phyloP scores from a whole-genome alignment of 30 jellyfish, hydroid and myxozoan species.

The Morbakka virulenta region DNA sequence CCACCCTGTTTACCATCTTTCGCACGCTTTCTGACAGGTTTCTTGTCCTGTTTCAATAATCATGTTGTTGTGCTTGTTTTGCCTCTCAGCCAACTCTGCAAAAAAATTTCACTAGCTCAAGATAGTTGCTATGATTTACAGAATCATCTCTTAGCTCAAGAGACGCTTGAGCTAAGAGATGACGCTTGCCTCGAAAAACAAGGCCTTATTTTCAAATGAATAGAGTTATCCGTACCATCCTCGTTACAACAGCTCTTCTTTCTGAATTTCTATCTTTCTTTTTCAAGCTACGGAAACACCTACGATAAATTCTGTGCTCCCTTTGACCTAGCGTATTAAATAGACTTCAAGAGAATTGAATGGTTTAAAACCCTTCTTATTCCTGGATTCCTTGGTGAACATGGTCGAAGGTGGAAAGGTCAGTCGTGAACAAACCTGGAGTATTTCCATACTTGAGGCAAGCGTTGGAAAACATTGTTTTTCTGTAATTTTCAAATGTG shows the following conservation, averaged over 20 bases:
- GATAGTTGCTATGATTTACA: neutral
- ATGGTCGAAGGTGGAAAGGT: conserved; percentile 10
- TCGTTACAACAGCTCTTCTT: too few relatives aligned
- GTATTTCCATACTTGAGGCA: conserved; percentile 8
- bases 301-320: neutral
- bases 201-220: too few relatives aligned
- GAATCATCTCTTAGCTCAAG: too few relatives aligned
- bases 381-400: too few relatives aligned
- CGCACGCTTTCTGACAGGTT: conserved; percentile 8
- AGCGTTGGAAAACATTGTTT: conserved; percentile 9
- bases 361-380: too few relatives aligned
- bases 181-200: conserved; percentile 18
- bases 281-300: too few relatives aligned
- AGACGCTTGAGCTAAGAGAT: conserved; percentile 11
- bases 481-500: conserved; percentile 7
- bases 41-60: neutral
- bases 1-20: too few relatives aligned
- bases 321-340: neutral
- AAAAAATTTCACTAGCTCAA: conserved; percentile 11
- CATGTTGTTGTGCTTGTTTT: too few relatives aligned
- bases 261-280: too few relatives aligned
- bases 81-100: too few relatives aligned
- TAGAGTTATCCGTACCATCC: too few relatives aligned
- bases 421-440: neutral
- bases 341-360: conserved; percentile 26